These are phyloP conservation scores for Trogon surrucura DNA, from an alignment of 2,113 vertebrate genomes.

Conservation along the genomic window DNA sequence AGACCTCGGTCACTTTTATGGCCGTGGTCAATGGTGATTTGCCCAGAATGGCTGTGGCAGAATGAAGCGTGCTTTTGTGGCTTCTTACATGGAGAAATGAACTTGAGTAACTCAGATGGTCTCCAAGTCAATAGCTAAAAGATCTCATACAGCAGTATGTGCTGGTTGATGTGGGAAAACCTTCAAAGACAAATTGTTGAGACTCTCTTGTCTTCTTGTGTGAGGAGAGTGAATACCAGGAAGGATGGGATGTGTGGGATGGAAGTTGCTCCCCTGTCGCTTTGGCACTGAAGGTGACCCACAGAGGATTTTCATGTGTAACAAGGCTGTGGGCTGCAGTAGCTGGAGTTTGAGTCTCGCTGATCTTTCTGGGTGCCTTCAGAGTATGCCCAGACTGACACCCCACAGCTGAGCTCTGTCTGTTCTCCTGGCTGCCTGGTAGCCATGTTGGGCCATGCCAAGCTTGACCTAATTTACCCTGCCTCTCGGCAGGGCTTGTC, in stretches of 20 bases:
- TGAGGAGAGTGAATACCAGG: too few relatives aligned
- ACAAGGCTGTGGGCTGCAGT: not conserved
- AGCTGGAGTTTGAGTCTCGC: not conserved
- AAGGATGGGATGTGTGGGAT: not conserved
- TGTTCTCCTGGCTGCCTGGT: not conserved
- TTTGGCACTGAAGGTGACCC: not conserved
- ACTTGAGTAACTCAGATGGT: not conserved
- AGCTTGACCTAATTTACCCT: not conserved
- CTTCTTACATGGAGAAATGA: not conserved
- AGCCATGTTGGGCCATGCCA: not conserved
- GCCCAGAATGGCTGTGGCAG: not conserved
- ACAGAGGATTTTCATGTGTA: not conserved
- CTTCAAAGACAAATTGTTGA: not conserved
- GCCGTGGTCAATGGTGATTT: not conserved
- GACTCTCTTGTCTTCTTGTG: not conserved
- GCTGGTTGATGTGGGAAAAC: not conserved
- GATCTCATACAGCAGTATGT: accelerated
- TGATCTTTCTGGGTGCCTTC: not conserved
- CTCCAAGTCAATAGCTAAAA: not conserved
- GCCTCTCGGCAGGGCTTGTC: not conserved
- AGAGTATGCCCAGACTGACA: not conserved
- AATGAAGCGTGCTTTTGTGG: not conserved
- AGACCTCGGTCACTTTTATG: not conserved
- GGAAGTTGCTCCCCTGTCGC: not conserved
- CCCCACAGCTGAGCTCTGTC: accelerated